A percentile compares a stretch with the other conserved stretches of the same genome.
Conservation (phyloP, 2,888 invertebrate genomes). For the Chaetoderma sp. region DNA sequence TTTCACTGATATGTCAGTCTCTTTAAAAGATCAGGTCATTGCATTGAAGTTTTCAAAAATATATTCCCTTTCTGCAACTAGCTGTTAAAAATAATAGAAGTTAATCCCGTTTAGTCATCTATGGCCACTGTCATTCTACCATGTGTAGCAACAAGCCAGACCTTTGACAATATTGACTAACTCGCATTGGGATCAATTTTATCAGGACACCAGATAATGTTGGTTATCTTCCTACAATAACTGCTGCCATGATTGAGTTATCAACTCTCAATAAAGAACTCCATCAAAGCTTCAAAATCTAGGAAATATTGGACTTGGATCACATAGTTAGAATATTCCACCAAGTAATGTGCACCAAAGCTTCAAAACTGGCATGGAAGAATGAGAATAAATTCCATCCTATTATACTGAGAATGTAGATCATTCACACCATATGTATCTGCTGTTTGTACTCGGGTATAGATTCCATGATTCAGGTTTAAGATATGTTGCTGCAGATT, state of each 20-base stretch:
- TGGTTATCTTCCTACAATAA: constrained; percentile 28
- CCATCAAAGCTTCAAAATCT: constrained; percentile 15
- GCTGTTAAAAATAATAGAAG: no score
- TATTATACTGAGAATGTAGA: not conserved
- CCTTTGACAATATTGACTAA: no score
- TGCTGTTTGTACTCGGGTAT: constrained; percentile 6
- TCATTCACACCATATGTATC: not conserved
- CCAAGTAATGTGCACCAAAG: not conserved
- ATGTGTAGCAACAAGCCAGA: no score
- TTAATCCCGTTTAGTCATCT: no score
- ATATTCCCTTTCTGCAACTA: no score
- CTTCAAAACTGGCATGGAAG: not conserved
- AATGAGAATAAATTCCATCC: not conserved
- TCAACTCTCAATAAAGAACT: constrained; percentile 21
- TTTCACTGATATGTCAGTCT: no score
- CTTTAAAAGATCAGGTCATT: no score
- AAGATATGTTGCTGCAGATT: constrained; percentile 33
- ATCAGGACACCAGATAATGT: constrained; percentile 20
- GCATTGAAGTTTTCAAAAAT: no score
- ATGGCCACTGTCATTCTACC: no score
- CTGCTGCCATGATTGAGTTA: constrained; percentile 25
- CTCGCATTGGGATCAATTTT: no score
- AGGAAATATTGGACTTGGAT: not conserved
- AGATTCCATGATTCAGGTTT: constrained; percentile 36
- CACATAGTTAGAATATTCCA: not conserved